Conservation (phyloP, 2,797 vertebrate genomes). For the Bovichtus diacanthus region DNA sequence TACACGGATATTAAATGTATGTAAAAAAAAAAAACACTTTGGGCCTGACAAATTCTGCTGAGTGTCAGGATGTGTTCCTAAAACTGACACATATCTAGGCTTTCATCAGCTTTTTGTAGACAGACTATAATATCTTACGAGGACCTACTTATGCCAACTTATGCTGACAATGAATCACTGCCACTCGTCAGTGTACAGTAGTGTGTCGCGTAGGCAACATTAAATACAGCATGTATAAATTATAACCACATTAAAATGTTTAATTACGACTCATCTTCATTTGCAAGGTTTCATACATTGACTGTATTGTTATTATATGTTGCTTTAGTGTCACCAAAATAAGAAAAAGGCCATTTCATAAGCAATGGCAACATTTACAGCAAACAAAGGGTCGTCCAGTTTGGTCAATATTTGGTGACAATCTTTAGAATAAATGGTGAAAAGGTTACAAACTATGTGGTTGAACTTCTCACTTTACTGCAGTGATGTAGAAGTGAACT, state of each 20-base stretch:
- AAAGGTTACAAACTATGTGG: no score
- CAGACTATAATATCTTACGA: background rate
- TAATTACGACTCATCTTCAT: no score
- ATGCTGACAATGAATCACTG: background rate
- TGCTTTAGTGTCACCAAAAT: no score
- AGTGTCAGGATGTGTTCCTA: background rate
- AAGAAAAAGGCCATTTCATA: no score
- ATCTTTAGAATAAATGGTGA: no score
- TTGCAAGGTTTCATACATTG: background rate
- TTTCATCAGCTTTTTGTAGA: background rate
- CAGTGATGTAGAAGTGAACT: no score
- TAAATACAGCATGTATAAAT: background rate
- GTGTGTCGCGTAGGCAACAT: background rate
- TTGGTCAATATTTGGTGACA: no score
- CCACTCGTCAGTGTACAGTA: background rate
- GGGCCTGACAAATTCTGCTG: background rate
- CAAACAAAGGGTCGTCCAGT: no score
- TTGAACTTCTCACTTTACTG: no score
- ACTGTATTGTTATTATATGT: background rate
- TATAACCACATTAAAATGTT: background rate
- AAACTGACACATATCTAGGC: background rate
- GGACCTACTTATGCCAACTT: background rate
- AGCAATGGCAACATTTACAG: no score
- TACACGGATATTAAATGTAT: background rate
- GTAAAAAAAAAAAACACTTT: conserved; percentile 21